Base-by-base conservation (phyloP, 2,113 vertebrate genomes). In the Verasper variegatus region DNA sequence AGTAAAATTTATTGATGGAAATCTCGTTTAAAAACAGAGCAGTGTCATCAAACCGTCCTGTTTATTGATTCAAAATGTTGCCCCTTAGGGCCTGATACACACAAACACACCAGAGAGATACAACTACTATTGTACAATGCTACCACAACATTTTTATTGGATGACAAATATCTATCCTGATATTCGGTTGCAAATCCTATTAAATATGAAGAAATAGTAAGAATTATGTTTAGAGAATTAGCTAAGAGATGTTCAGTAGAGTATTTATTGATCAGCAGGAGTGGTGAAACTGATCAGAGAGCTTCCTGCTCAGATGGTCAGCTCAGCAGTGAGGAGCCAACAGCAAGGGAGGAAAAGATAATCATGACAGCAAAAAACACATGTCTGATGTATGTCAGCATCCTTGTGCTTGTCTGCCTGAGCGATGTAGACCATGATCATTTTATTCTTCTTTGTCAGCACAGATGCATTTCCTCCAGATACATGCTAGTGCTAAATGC, bases 281-380 rank as follows among this genome's bases (percentile, higher is more conserved):
- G 70, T 49, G 20, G n/a, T 13, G 13, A 62, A 71, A 60, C 57
- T 81, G 71, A 81, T 81, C 71, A 52, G 68, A 59, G 17, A 58
- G n/a, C 65, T 54, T 77, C 75, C 75, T 73, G 76, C 40, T 86
- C 56, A 63, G 77, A 81, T 82, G 74, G 76, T 76, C 62, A 58
- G 42, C 82, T 86, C 72, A 86, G 72, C 21, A 42, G 40, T 1
- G 12, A 2, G 24, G 45, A 49, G 62, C n/a, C 17, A 20, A 51
- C 60, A 71, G 58, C 23, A 40, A 20, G 24, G 18, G 35, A 76
- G 58, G 7, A 81, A 52, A 2, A 24, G 20, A 80, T 58, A 65
- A 27, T 10, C 21, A 18, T n/a, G 40, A 42, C 59, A 57, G 14
- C 3, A 45, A 54, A 10, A 54, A n/a, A 54, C 8, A 0, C 15